Conservation (phyloP, 1,140 invertebrate genomes). For the Lepidurus arcticus region DNA sequence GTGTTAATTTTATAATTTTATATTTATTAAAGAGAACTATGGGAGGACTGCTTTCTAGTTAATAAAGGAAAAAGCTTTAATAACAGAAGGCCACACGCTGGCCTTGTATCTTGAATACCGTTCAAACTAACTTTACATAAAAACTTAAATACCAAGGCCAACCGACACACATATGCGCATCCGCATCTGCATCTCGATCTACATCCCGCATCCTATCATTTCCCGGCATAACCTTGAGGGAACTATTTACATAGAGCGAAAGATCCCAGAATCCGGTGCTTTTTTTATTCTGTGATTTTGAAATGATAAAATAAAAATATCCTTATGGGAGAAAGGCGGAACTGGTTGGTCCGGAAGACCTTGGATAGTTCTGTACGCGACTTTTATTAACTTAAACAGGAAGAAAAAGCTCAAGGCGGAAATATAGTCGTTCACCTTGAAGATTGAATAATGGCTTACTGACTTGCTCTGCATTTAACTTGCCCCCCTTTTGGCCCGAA, state of each 20-base stretch:
- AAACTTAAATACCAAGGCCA: constrained; percentile 5
- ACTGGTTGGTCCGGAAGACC: not conserved
- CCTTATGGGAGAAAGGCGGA: not conserved
- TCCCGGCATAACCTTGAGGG: not conserved
- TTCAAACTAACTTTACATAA: not conserved
- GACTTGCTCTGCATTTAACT: not conserved
- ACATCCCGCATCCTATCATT: not conserved
- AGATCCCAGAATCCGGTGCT: not conserved
- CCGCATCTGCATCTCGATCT: constrained; percentile 2
- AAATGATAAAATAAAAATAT: not conserved
- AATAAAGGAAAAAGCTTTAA: not conserved
- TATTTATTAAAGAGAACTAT: too few relatives aligned
- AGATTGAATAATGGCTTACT: constrained; percentile 4
- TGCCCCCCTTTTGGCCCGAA: not conserved
- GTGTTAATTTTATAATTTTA: too few relatives aligned
- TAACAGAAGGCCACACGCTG: not conserved
- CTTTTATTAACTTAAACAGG: not conserved
- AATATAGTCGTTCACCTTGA: constrained; percentile 15
- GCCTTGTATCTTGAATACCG: constrained; percentile 13
- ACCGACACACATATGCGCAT: not conserved
- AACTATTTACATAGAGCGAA: not conserved
- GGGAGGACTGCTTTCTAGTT: not conserved
- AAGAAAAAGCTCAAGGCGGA: constrained; percentile 6
- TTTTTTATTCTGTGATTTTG: not conserved
- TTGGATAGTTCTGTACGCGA: not conserved